A percentile compares a stretch with the other conserved stretches of the same genome.
Conservation (phyloP, 2,888 invertebrate species). For the Heliconius charithonia region DNA sequence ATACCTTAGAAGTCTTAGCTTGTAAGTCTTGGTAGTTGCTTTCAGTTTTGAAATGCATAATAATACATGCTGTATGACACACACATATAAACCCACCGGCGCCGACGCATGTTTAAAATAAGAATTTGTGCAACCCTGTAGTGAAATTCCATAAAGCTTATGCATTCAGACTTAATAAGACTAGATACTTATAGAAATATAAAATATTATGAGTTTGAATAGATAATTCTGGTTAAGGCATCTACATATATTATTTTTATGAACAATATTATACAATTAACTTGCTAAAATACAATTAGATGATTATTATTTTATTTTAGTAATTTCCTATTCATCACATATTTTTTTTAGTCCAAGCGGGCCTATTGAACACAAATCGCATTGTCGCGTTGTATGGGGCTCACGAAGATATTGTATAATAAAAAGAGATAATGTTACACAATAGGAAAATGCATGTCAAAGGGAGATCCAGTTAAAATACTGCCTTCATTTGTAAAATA, state of each 20-base stretch:
- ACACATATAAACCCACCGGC: slow-evolving; percentile 11
- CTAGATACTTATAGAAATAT: not conserved
- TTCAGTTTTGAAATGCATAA: slow-evolving; percentile 5
- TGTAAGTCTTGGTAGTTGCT: not conserved
- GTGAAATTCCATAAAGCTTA: slow-evolving; percentile 37
- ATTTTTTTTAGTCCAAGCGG: too few species aligned
- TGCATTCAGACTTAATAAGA: slow-evolving; percentile 26
- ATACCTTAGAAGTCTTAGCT: not conserved
- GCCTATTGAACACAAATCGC: too few species aligned
- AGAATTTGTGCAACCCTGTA: slow-evolving; percentile 42
- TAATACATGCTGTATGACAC: not conserved
- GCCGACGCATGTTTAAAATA: slow-evolving; percentile 40
- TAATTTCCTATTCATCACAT: too few species aligned
- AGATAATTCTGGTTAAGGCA: not conserved
- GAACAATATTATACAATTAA: not conserved
- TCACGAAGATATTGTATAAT: too few species aligned
- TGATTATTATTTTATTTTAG: too few species aligned
- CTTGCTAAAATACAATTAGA: not conserved
- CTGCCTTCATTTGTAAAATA: too few species aligned
- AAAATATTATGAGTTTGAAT: not conserved
- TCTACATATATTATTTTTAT: not conserved
- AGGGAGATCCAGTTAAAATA: too few species aligned
- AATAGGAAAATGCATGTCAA: too few species aligned
- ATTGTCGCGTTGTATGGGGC: too few species aligned
- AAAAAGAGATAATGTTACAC: too few species aligned